These are phyloP conservation scores for Pachydiplax longipennis DNA, from an alignment of 2,888 invertebrate genomes.

Conservation along the genomic window DNA sequence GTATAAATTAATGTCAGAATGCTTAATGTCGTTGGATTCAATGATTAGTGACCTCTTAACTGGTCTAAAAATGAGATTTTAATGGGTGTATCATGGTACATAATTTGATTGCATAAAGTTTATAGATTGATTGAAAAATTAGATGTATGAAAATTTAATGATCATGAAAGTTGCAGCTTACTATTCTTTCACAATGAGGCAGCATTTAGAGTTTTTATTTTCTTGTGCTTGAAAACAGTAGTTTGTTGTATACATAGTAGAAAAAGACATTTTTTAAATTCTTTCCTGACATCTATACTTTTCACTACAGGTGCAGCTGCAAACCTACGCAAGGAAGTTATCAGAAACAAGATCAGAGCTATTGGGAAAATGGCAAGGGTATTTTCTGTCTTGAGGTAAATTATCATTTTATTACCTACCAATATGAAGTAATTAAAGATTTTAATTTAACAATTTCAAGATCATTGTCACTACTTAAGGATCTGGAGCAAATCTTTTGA, in stretches of 20 bases:
- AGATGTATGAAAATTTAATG: neutral
- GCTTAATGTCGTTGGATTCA: neutral
- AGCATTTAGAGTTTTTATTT: neutral
- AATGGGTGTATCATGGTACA: neutral
- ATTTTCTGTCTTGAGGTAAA: conserved; percentile 94
- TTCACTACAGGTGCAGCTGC: conserved; percentile 73
- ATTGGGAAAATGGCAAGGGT: conserved; percentile 99
- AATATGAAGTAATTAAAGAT: no score
- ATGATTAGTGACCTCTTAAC: neutral
- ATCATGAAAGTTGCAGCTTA: neutral
- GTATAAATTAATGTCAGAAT: neutral
- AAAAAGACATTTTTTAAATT: neutral
- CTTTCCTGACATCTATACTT: neutral
- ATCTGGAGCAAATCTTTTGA: no score
- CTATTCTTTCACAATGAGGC: neutral
- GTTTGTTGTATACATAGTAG: neutral
- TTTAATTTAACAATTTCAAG: no score
- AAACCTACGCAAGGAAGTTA: conserved; percentile 97
- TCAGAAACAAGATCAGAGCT: conserved; percentile 98
- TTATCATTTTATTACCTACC: neutral
- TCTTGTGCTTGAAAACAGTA: neutral
- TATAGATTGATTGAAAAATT: neutral
- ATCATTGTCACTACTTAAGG: no score
- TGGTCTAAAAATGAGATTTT: neutral
- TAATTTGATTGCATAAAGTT: neutral